A percentile compares a stretch with the other conserved stretches of the same genome.
These are phyloP conservation scores for Himalopsyche japonica DNA, from an alignment of 2,888 invertebrate genomes.

Conservation along the genomic window DNA sequence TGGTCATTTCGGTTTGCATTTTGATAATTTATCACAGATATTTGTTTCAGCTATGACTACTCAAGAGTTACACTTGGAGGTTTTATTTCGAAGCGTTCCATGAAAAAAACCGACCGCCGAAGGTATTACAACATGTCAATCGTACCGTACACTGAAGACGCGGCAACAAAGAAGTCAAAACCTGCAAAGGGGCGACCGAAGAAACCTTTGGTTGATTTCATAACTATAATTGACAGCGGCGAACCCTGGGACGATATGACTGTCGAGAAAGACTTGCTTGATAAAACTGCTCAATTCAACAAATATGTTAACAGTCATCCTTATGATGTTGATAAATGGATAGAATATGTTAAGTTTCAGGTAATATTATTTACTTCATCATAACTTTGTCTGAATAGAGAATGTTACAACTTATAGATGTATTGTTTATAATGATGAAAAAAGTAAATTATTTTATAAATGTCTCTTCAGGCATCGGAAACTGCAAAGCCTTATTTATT, in stretches of 20 bases:
- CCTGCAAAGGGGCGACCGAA: neutral
- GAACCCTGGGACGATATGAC: slow-evolving; percentile 41
- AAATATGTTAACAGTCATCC: slow-evolving; percentile 56
- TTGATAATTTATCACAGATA: neutral
- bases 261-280: slow-evolving; percentile 47
- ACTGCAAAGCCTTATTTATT: too few relatives aligned
- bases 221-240: slow-evolving; percentile 42
- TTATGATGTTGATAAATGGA: slow-evolving; percentile 61
- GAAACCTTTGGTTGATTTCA: slow-evolving; percentile 18
- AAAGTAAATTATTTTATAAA: too few relatives aligned
- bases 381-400: too few relatives aligned
- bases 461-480: too few relatives aligned
- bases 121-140: slow-evolving; percentile 19
- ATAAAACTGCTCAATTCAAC: slow-evolving; percentile 60
- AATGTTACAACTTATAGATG: too few relatives aligned
- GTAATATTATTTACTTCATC: slow-evolving; percentile 43
- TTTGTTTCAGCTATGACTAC: slow-evolving; percentile 23
- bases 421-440: too few relatives aligned
- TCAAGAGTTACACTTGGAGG: slow-evolving; percentile 13
- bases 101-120: neutral
- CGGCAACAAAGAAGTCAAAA: neutral
- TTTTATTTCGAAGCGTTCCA: neutral
- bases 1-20: neutral
- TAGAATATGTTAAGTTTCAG: slow-evolving; percentile 64
- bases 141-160: neutral